These are phyloP conservation scores for Sebastes hubbsi DNA, from an alignment of 2,797 vertebrate species.

Conservation along the genomic window DNA sequence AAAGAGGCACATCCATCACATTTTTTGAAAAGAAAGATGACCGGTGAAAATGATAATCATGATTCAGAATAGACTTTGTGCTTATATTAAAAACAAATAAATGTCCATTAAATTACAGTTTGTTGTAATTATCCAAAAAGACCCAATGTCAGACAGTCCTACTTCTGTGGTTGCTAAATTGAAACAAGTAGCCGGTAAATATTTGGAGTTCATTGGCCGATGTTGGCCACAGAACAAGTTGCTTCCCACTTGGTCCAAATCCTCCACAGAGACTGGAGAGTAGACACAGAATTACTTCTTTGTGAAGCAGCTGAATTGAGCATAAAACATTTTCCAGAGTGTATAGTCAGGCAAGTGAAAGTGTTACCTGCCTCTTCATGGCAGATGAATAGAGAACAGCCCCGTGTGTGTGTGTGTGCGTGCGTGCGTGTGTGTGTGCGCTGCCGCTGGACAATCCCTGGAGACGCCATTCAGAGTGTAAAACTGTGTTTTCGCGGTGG, in stretches of 20 bases:
- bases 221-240: background rate
- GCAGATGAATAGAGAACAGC: constrained; percentile 19
- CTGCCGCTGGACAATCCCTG: constrained; percentile 37
- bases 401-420: background rate
- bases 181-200: constrained; percentile 22
- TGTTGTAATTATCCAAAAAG: background rate
- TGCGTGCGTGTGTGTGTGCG: background rate
- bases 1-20: background rate
- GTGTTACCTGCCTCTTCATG: constrained; percentile 12
- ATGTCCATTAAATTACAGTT: background rate
- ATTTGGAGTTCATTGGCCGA: constrained; percentile 8
- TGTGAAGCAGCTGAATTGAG: background rate
- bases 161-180: background rate
- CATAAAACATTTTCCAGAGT: constrained; percentile 24
- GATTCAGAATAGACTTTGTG: background rate
- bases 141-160: background rate
- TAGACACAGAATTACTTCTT: constrained; percentile 17
- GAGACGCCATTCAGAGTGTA: constrained; percentile 56
- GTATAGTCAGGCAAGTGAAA: constrained; percentile 19
- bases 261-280: constrained; percentile 10
- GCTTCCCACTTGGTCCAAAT: background rate
- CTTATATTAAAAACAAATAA: background rate
- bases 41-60: background rate
- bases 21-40: background rate
- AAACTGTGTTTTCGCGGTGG: constrained; percentile 50